Conservation (phyloP, 2,113 vertebrate species). For the Oncorhynchus mykiss region DNA sequence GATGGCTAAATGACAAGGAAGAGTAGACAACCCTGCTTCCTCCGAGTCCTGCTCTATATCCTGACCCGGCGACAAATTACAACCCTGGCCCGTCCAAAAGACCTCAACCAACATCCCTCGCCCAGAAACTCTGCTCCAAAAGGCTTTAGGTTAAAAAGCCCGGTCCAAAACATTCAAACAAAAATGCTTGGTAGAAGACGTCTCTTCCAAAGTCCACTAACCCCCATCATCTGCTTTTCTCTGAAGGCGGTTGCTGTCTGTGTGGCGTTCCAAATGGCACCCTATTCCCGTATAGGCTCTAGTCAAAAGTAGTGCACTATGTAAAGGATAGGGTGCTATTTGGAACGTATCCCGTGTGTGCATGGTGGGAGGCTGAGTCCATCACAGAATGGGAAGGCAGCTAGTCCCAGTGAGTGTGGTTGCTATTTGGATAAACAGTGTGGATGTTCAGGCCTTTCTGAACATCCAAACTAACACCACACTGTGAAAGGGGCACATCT, state of each 20-base stretch:
- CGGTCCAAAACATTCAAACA: not conserved
- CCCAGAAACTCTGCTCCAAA: constrained; percentile 16
- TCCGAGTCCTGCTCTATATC: no score
- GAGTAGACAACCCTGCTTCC: constrained; percentile 27
- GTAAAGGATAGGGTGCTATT: no score
- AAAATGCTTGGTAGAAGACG: constrained; percentile 6
- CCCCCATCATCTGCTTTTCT: constrained; percentile 17
- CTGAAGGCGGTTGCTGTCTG: not conserved
- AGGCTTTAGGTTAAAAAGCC: not conserved
- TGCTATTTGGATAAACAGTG: constrained; percentile 65
- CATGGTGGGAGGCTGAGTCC: constrained; percentile 10
- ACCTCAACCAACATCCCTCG: constrained; percentile 37
- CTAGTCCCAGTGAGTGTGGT: constrained; percentile 16
- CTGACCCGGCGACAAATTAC: constrained; percentile 50
- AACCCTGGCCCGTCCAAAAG: constrained; percentile 41
- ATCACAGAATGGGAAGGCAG: no score
- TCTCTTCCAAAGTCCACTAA: constrained; percentile 1
- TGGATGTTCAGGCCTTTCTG: constrained; percentile 48
- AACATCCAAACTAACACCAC: constrained; percentile 59
- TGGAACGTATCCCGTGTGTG: constrained; percentile 18
- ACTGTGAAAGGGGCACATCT: constrained; percentile 5
- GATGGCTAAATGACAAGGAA: constrained; percentile 69
- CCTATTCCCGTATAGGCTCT: not conserved
- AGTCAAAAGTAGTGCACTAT: constrained; percentile 1
- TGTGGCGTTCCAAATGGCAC: not conserved